phyloP scores from a whole-genome alignment of 2,888 invertebrate genomes.

The Girardia tigrina region DNA sequence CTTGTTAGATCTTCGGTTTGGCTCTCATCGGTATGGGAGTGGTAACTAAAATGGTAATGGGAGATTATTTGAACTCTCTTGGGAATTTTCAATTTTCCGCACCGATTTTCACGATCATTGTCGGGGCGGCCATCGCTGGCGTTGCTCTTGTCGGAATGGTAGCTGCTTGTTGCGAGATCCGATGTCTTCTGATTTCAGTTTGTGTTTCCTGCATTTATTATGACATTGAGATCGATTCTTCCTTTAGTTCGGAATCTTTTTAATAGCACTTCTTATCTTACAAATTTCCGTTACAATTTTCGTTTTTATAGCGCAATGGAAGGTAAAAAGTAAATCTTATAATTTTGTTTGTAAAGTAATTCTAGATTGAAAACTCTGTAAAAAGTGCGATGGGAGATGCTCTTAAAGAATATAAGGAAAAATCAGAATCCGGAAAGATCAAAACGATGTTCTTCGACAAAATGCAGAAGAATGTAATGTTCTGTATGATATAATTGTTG shows the following conservation, averaged over 20 bases:
- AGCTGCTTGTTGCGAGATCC: constrained; percentile 1
- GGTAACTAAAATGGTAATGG: background rate
- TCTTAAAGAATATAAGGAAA: background rate
- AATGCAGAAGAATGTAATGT: background rate
- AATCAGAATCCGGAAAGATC: background rate
- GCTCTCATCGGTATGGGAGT: background rate
- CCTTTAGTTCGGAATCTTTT: background rate
- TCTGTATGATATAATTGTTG: background rate
- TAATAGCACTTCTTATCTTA: background rate
- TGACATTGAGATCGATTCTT: no score
- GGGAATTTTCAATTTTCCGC: background rate
- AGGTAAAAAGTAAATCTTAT: no score
- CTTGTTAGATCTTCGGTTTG: background rate
- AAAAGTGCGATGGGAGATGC: background rate
- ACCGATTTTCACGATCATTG: background rate
- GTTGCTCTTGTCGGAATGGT: background rate
- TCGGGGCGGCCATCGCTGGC: background rate
- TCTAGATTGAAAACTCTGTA: background rate
- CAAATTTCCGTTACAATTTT: background rate
- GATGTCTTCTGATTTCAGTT: background rate
- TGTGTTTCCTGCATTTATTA: no score
- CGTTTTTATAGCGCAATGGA: background rate
- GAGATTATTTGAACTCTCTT: background rate
- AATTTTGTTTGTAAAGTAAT: background rate
- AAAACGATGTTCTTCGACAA: background rate